phyloP scores from a whole-genome alignment of 1,140 invertebrate species.

The Aleiodes sp. region DNA sequence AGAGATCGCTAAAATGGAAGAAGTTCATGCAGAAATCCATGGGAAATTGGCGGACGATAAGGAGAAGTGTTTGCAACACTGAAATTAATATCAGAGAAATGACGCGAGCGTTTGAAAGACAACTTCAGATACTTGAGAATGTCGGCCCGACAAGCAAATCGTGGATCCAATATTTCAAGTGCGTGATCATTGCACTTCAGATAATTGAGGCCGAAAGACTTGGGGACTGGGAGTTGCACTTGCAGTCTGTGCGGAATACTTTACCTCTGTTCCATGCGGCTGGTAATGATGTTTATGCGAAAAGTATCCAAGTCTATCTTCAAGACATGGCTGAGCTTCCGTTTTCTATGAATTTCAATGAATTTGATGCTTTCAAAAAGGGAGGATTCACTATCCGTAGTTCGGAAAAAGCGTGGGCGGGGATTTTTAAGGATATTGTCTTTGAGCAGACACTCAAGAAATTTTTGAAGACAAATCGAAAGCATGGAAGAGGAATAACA shows the following conservation, averaged over 20 bases:
- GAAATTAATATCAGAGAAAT: neutral
- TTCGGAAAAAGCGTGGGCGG: slow-evolving; percentile 1
- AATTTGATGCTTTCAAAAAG: slow-evolving; percentile 44
- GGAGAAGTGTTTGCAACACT: neutral
- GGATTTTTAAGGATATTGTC: slow-evolving; percentile 3
- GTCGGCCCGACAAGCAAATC: slow-evolving; percentile 52
- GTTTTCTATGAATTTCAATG: slow-evolving; percentile 39
- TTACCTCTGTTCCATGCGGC: slow-evolving; percentile 55
- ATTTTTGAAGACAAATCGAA: neutral
- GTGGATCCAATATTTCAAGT: slow-evolving; percentile 61
- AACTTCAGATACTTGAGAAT: neutral
- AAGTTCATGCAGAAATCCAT: neutral
- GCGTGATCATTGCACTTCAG: slow-evolving; percentile 49
- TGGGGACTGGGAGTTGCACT: slow-evolving; percentile 53
- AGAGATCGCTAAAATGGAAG: neutral
- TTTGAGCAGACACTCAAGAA: slow-evolving; percentile 16
- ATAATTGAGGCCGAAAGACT: slow-evolving; percentile 58
- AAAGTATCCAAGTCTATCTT: slow-evolving; percentile 60
- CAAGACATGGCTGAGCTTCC: slow-evolving; percentile 55
- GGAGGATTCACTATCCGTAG: slow-evolving; percentile 47
- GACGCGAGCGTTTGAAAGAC: neutral
- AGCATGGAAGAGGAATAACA: slow-evolving; percentile 1
- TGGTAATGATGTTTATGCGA: slow-evolving; percentile 62
- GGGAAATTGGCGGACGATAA: neutral
- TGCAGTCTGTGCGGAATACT: slow-evolving; percentile 46